These are phyloP conservation scores for Stenurella melanura DNA, from an alignment of 2,888 invertebrate species.

Conservation along the genomic window DNA sequence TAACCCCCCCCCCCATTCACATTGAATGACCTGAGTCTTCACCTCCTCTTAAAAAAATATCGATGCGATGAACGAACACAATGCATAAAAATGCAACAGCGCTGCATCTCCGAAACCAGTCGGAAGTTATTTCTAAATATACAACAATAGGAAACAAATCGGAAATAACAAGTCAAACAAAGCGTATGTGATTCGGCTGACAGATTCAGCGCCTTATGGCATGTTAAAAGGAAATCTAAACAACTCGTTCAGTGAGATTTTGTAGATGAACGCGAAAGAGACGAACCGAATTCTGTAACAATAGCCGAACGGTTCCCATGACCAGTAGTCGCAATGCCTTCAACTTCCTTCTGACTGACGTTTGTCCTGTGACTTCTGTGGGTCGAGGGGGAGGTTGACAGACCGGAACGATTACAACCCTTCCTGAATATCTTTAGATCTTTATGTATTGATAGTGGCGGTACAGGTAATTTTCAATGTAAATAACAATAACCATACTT, in stretches of 20 bases:
- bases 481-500: neutral
- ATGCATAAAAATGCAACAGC: neutral
- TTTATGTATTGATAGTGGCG: slow-evolving; percentile 2
- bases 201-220: neutral
- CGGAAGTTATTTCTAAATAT: neutral
- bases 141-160: slow-evolving; percentile 1
- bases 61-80: too few species aligned
- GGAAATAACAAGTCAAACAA: slow-evolving; percentile 12
- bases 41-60: too few species aligned
- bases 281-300: slow-evolving; percentile 9
- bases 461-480: neutral
- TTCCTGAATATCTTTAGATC: slow-evolving; percentile 24
- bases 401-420: slow-evolving; percentile 46
- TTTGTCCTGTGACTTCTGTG: slow-evolving; percentile 32
- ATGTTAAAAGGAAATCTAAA: neutral
- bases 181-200: neutral
- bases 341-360: slow-evolving; percentile 22
- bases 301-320: slow-evolving; percentile 26
- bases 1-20: too few species aligned
- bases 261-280: slow-evolving; percentile 7
- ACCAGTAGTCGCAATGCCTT: slow-evolving; percentile 7
- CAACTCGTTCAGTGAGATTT: slow-evolving; percentile 18
- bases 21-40: too few species aligned
- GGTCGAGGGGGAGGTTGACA: slow-evolving; percentile 49
- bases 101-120: neutral